Base-by-base conservation (phyloP, 2,888 invertebrate species). In the Brachycybe producta region DNA sequence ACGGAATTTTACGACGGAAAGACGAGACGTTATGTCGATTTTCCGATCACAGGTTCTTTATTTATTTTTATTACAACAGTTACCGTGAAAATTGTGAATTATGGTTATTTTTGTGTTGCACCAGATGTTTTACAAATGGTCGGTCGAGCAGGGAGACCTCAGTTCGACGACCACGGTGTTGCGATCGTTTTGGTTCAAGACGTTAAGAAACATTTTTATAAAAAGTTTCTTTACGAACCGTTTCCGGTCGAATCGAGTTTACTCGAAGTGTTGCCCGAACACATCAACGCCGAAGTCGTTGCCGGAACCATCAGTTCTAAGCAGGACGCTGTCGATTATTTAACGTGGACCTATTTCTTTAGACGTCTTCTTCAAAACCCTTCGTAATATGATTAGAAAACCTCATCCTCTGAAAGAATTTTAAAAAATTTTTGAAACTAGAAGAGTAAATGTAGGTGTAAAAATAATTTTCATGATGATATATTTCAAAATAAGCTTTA, bases 1-100 rank as follows among this genome's bases (percentile, higher is more conserved):
- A 99, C 98, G 0, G 98, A 99, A 68, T 99, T 90, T 68, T 99
- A 84, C 66, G 98, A 99, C 67, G 95, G 94, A 1, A 95, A 97
- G 67, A 80, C 80, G 26, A 86, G 90, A 65, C 78, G 94, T 58
- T 99, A 99, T 68, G 90, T 97, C 8, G 98, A 99, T 64, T 98
- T 98, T 84, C 98, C 98, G 0, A 95, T 99, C 44, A 99, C 98
- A 1, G 73, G 72, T 71, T 28, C 5, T n/a, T 13, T 15, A 17
- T 42, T 42, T 28, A 38, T 4, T 39, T 39, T 19, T 17, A 15
- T 3, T 24, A n/a, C 3, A 24, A 7, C 15, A 5, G 11, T 44
- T 44, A n/a, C 19, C 11, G 17, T 2, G 17, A 41, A 41, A 47
- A 24, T 11, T 7, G n/a, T 36, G 8, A 39, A 32, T 52, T 27